These are phyloP conservation scores for Pavo muticus DNA, from an alignment of 2,113 vertebrate species.

Conservation along the genomic window DNA sequence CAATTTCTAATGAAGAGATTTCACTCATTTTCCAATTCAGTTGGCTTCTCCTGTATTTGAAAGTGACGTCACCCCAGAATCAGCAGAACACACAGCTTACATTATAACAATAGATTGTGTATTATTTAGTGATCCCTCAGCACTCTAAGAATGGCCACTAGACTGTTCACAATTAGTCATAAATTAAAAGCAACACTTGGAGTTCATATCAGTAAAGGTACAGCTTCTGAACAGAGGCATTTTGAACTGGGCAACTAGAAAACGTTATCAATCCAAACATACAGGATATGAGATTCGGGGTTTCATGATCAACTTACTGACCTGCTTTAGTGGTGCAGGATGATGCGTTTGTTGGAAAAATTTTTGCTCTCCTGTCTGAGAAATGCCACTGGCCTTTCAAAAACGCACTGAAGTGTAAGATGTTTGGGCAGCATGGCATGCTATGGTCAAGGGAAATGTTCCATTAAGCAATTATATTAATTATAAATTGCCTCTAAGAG, in stretches of 20 bases:
- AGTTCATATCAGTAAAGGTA: not conserved
- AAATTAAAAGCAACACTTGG: not conserved
- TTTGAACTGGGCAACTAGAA: not conserved
- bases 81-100: not conserved
- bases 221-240: not conserved
- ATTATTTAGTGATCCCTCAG: not conserved
- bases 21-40: not conserved
- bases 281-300: not conserved
- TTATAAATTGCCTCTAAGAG: slow-evolving; percentile 20
- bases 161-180: not conserved
- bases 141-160: not conserved
- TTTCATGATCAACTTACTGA: fast-evolving
- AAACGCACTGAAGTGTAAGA: not conserved
- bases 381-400: not conserved
- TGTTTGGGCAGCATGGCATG: not conserved
- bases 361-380: not conserved
- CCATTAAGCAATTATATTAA: slow-evolving; percentile 18
- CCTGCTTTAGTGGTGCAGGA: not conserved
- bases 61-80: not conserved
- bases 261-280: not conserved
- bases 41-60: not conserved
- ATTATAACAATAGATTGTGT: not conserved
- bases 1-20: not conserved
- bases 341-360: not conserved
- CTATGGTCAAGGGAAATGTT: slow-evolving; percentile 1